These are phyloP conservation scores for Sebastes jordani DNA, from an alignment of 2,797 vertebrate genomes.

Conservation along the genomic window DNA sequence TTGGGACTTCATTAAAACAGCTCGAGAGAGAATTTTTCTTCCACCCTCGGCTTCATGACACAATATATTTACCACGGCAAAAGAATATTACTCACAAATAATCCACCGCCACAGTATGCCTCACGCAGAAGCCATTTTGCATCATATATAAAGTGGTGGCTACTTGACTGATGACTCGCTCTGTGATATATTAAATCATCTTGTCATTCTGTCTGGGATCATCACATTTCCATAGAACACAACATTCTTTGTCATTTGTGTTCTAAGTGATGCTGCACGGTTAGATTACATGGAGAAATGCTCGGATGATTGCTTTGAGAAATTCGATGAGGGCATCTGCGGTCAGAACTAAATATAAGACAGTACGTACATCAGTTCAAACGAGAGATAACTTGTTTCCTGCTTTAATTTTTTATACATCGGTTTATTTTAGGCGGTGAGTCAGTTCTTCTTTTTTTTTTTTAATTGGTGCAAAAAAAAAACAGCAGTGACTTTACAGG, in stretches of 20 bases:
- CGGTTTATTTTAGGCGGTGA: conserved; percentile 36
- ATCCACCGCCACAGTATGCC: conserved; percentile 61
- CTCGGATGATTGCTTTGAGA: conserved; percentile 55
- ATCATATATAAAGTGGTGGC: conserved; percentile 64
- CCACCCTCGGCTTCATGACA: conserved; percentile 73
- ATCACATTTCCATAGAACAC: conserved; percentile 56
- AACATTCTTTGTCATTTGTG: conserved; percentile 55
- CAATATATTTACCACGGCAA: conserved; percentile 73
- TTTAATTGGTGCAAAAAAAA: not conserved
- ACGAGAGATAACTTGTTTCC: conserved; percentile 14
- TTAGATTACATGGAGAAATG: conserved; percentile 59
- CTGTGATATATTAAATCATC: conserved; percentile 63
- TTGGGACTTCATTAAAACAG: conserved; percentile 85
- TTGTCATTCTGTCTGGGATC: conserved; percentile 54
- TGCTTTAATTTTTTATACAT: conserved; percentile 22
- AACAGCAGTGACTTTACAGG: not conserved
- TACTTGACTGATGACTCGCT: conserved; percentile 64
- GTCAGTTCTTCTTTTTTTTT: not conserved
- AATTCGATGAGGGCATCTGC: conserved; percentile 47
- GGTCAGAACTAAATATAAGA: conserved; percentile 46
- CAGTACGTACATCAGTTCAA: conserved; percentile 1
- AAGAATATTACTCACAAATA: conserved; percentile 73
- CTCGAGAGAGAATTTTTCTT: conserved; percentile 78
- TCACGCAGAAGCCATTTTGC: conserved; percentile 67
- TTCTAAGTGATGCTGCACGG: conserved; percentile 45